Evolutionary conservation across 2,888 invertebrate species (phyloP), one percentile per base, ranked within the genome.

Genomic region (Acanthacorydalis orientalis): DNA sequence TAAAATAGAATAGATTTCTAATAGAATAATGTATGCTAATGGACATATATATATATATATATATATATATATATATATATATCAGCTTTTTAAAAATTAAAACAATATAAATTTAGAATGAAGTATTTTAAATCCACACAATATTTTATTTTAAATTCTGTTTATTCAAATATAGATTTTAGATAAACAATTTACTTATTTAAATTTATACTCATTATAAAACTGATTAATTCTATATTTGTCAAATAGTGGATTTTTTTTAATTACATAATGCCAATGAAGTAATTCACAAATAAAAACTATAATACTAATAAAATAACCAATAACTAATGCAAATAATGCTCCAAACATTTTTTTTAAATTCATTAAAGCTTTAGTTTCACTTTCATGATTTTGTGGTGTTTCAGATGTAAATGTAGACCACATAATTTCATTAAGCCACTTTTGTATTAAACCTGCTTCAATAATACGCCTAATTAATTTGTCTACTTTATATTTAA

Each of bases 271-370:
- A 53, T 75, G 70, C 75, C 83, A 87, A 60, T 87, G 73, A 48
- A 78, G 56, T 23, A 75, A 59, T 65, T 88, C 88, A 0, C 64
- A 67, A 1, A 77, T 54, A 0, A 87, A 60, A 33, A 69, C 68
- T 0, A 75, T 23, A 1, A 72, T 55, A 53, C 82, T 75, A 4
- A 81, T 51, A 14, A 71, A 60, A 57, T 82, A 85, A 1, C 88
- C 88, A 43, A 78, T 69, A 2, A 64, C 72, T n/a, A 88, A 61
- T 7, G 80, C 82, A 37, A 84, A 73, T 51, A 87, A 72, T 3
- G 82, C 85, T 40, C 84, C 85, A 60, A 83, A 83, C 41, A 88
- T 71, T 59, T 88, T 88, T 53, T 73, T 74, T 54, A 87, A 68
- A 63, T 83, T 79, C 73, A 88, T 83, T 11, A 86, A 59, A 4